phyloP scores from a whole-genome alignment of 2,888 invertebrate genomes.

The Cheilosia impressa region DNA sequence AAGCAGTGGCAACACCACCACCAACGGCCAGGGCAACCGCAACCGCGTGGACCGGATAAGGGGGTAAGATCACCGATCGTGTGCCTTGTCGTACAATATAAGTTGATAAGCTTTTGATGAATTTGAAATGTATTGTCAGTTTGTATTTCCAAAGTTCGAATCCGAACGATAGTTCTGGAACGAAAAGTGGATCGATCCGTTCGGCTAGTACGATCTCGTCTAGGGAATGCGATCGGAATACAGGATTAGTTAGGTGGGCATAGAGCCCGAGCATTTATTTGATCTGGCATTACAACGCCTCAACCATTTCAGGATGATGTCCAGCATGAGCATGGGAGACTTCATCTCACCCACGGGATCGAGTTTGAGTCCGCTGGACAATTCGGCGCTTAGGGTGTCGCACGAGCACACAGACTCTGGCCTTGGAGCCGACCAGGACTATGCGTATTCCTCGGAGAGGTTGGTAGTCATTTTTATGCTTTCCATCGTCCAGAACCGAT shows the following conservation, averaged over 20 bases:
- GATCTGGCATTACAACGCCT: slow-evolving; percentile 17
- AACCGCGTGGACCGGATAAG: slow-evolving; percentile 83
- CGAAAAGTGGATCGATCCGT: slow-evolving; percentile 85
- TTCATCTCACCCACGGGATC: slow-evolving; percentile 83
- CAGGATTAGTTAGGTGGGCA: slow-evolving; percentile 83
- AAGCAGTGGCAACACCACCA: slow-evolving; percentile 81
- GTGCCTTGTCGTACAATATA: slow-evolving; percentile 50
- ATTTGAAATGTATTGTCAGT: slow-evolving; percentile 77
- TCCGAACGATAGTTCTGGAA: slow-evolving; percentile 81
- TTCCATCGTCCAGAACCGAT: not conserved
- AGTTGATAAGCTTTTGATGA: slow-evolving; percentile 71
- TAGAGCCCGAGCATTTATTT: slow-evolving; percentile 22
- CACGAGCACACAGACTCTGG: slow-evolving; percentile 92
- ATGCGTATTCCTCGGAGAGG: slow-evolving; percentile 89
- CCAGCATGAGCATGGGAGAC: slow-evolving; percentile 84
- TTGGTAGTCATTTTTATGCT: slow-evolving; percentile 76
- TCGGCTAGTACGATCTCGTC: slow-evolving; percentile 87
- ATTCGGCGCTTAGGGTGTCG: slow-evolving; percentile 85
- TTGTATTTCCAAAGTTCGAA: slow-evolving; percentile 83
- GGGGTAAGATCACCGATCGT: slow-evolving; percentile 80
- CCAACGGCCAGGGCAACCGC: slow-evolving; percentile 80
- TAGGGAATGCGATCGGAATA: slow-evolving; percentile 85
- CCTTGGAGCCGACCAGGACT: slow-evolving; percentile 90
- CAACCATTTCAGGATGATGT: slow-evolving; percentile 82
- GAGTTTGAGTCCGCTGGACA: slow-evolving; percentile 83